Evolutionary conservation across 2,888 invertebrate genomes (phyloP), one percentile per base, ranked within the genome.

Genomic region (Operophtera brumata): DNA sequence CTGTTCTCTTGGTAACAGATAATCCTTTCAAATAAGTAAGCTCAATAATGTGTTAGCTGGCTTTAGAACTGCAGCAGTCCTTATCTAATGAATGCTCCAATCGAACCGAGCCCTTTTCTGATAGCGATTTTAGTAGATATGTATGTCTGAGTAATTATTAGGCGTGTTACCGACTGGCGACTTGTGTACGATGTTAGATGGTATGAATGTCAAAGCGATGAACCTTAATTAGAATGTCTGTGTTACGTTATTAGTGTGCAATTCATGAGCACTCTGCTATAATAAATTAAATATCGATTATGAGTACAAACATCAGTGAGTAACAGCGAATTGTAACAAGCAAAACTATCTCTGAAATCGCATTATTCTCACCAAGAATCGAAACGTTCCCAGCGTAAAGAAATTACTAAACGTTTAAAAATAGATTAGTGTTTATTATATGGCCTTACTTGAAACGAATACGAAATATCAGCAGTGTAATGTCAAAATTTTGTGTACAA

Each of bases 371-470:
- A 88, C 87, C 89, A 79, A 83, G 78, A 81, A 76, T 83, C 80
- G 75, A 82, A 84, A 80, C 78, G 86, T 80, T 84, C 87, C 88
- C 89, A 86, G 82, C 83, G 86, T 87, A 87, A 77, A 84, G 86
- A 86, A 88, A 89, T 90, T 90, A 90, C 90, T 87, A 82, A 89
- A 88, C 79, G 89, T 89, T 90, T 90, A 90, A 82, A 90, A 90
- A 90, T 90, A 90, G 90, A 89, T 88, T 88, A 88, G 87, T 89
- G 89, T 90, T 89, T 88, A 89, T 86, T 88, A 86, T 81, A 88
- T 87, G 89, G 89, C 90, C 90, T 90, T 90, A 90, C 90, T 89
- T 90, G 90, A 82, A 84, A 89, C 87, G 88, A 85, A 89, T 86
- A 88, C 86, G 86, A 89, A 88, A 87, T 87, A 88, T 79, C 90